Conservation (phyloP, 1,140 invertebrate species). For the Nylanderia fulva region DNA sequence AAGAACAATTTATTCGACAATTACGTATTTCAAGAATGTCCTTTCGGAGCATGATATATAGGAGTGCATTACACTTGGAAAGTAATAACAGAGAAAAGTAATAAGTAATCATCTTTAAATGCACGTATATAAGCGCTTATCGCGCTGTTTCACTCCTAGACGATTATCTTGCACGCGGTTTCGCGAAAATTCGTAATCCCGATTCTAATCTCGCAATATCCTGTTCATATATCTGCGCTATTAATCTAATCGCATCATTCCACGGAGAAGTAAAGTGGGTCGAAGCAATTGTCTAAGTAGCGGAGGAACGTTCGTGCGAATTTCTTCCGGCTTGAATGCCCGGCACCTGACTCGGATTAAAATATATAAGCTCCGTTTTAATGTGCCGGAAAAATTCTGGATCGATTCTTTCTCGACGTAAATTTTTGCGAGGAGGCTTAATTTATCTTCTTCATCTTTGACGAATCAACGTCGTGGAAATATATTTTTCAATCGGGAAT, state of each 20-base stretch:
- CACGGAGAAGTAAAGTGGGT: slow-evolving; percentile 49
- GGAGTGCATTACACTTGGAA: slow-evolving; percentile 16
- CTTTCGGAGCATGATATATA: slow-evolving; percentile 6
- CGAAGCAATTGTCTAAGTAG: slow-evolving; percentile 48
- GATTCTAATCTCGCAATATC: slow-evolving; percentile 57
- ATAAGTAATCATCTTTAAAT: slow-evolving; percentile 49
- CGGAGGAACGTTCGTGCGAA: slow-evolving; percentile 35
- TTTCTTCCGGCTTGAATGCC: slow-evolving; percentile 29
- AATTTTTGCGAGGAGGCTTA: too few species aligned
- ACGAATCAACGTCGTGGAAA: neutral
- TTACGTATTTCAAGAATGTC: slow-evolving; percentile 34
- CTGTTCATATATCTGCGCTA: slow-evolving; percentile 53
- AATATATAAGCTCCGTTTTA: neutral
- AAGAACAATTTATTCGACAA: slow-evolving; percentile 32
- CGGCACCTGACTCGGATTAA: neutral
- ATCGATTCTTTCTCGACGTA: neutral
- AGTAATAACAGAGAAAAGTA: slow-evolving; percentile 25
- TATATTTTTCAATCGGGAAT: slow-evolving; percentile 17
- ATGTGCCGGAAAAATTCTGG: neutral
- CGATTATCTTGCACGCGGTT: slow-evolving; percentile 43
- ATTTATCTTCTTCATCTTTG: neutral
- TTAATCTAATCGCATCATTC: slow-evolving; percentile 60
- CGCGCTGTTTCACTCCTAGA: slow-evolving; percentile 24
- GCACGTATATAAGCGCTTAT: slow-evolving; percentile 29
- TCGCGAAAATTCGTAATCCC: slow-evolving; percentile 62